A percentile compares a stretch with the other conserved stretches of the same genome.
Evolutionary conservation across 2,888 invertebrate species (phyloP).

Genomic region (Eueremaeus valkanovi): DNA sequence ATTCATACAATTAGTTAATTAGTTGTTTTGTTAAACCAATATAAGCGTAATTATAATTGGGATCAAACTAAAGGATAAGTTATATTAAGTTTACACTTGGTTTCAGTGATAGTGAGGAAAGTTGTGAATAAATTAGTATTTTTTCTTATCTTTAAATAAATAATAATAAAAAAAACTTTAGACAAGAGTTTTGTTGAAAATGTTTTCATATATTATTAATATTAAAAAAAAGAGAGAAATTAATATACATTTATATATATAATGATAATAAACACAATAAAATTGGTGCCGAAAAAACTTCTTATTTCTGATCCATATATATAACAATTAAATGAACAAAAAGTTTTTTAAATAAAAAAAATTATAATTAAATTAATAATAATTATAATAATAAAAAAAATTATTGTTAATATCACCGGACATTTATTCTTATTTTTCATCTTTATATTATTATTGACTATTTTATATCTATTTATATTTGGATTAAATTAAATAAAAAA

Average conservation of each 20-base stretch:
- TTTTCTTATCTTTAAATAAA: no score
- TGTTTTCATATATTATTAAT: neutral
- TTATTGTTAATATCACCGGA: constrained; percentile 19
- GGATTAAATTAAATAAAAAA: neutral
- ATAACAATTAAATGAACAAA: neutral
- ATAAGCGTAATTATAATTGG: no score
- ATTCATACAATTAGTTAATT: no score
- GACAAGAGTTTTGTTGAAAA: neutral
- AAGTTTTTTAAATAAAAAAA: no score
- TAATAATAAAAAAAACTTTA: neutral
- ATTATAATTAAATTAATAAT: neutral
- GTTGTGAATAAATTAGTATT: no score
- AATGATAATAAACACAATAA: neutral
- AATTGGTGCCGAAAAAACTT: constrained; percentile 15
- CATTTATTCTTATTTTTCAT: neutral
- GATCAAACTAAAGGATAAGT: no score
- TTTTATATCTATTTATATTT: neutral
- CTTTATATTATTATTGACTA: neutral
- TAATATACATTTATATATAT: neutral
- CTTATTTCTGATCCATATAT: no score
- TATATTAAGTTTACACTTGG: no score
- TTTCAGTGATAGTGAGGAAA: no score
- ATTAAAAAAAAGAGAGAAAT: neutral
- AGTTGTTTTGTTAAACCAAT: no score
- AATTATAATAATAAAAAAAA: neutral